Evolutionary conservation across 2,888 invertebrate species (phyloP).

Genomic region (Pristionchus mayeri): DNA sequence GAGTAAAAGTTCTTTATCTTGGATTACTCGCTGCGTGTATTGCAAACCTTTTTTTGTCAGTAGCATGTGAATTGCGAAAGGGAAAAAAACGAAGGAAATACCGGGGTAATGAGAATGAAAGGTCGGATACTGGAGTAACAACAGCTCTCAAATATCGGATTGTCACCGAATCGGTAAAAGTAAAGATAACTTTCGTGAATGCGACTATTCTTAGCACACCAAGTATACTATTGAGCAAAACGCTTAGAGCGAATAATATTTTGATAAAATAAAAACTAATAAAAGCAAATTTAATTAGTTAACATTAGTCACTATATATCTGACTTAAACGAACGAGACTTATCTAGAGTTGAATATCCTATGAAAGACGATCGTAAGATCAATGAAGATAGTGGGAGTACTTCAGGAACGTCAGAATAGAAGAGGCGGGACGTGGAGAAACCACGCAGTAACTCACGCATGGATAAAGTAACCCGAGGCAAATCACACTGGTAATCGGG

Average conservation of each 20-base stretch:
- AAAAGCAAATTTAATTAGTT: not conserved
- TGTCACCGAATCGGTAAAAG: not conserved
- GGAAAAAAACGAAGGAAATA: not conserved
- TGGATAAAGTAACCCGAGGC: not conserved
- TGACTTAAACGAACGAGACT: not conserved
- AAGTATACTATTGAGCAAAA: not conserved
- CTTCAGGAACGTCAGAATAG: too few relatives aligned
- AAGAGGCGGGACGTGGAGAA: not conserved
- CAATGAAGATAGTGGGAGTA: not conserved
- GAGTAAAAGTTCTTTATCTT: conserved; percentile 8
- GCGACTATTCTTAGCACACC: conserved; percentile 1
- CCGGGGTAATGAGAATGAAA: not conserved
- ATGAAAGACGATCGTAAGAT: conserved; percentile 5
- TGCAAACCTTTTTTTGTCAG: not conserved
- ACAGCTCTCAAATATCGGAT: not conserved
- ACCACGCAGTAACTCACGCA: not conserved
- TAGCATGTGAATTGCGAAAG: conserved; percentile 30
- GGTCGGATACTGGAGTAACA: not conserved
- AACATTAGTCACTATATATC: not conserved
- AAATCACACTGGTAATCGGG: conserved; percentile 5
- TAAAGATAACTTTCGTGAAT: not conserved
- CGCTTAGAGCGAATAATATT: conserved; percentile 20
- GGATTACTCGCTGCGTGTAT: not conserved
- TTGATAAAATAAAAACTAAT: not conserved
- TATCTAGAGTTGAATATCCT: not conserved